Evolutionary conservation across 1,140 invertebrate species (phyloP).

Genomic region (Luehdorfia chinensis): DNA sequence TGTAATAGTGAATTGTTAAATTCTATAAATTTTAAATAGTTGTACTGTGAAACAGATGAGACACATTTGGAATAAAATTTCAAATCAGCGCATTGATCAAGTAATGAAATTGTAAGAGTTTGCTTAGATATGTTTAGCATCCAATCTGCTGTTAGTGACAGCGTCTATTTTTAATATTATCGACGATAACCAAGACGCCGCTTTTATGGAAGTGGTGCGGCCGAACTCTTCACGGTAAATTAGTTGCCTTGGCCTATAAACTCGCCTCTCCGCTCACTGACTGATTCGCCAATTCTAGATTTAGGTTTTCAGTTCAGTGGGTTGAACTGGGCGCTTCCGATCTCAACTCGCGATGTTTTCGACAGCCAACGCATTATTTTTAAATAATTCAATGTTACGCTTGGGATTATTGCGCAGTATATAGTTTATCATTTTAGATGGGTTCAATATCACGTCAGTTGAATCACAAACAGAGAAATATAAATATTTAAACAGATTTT

Average conservation of each 20-base stretch:
- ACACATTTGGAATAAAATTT: too few relatives aligned
- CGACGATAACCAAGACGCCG: not conserved
- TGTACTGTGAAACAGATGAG: too few relatives aligned
- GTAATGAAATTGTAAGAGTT: too few relatives aligned
- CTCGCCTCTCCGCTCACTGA: constrained; percentile 43
- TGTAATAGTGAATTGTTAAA: too few relatives aligned
- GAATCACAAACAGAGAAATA: too few relatives aligned
- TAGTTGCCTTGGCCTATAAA: constrained; percentile 72
- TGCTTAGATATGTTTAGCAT: too few relatives aligned
- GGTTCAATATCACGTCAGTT: too few relatives aligned
- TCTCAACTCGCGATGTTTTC: constrained; percentile 22
- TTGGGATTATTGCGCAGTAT: too few relatives aligned
- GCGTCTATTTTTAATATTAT: not conserved
- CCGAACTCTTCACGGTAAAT: constrained; percentile 53
- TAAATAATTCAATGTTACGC: not conserved
- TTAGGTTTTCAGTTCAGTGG: constrained; percentile 74
- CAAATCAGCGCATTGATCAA: too few relatives aligned
- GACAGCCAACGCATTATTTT: constrained; percentile 7
- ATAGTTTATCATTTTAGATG: too few relatives aligned
- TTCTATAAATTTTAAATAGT: too few relatives aligned
- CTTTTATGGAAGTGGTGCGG: constrained; percentile 20
- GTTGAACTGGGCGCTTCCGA: constrained; percentile 59
- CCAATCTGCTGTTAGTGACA: constrained; percentile 11
- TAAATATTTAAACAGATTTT: too few relatives aligned
- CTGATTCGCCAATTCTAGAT: constrained; percentile 71